phyloP scores from a whole-genome alignment of 2,888 invertebrate genomes.

The Reticulitermes lucifugus region DNA sequence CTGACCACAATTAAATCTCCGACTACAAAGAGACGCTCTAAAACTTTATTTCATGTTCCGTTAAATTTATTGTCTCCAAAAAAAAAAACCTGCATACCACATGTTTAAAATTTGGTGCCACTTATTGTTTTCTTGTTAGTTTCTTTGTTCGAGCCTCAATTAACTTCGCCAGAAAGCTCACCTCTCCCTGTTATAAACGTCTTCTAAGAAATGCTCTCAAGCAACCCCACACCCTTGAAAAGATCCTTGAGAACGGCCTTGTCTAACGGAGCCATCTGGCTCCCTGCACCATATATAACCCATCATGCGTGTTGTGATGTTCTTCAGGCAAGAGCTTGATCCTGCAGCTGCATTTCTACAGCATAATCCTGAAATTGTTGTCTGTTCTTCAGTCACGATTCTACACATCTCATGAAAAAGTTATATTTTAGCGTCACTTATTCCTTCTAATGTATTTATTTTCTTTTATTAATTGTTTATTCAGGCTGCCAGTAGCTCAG shows the following conservation, averaged over 20 bases:
- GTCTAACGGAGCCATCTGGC: constrained; percentile 17
- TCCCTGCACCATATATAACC: neutral
- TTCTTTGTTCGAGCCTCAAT: neutral
- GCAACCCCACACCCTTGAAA: neutral
- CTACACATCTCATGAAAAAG: too few species aligned
- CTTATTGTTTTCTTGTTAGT: neutral
- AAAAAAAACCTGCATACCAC: too few species aligned
- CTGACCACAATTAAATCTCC: too few species aligned
- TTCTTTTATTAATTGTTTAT: too few species aligned
- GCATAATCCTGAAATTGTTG: too few species aligned
- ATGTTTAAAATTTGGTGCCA: neutral
- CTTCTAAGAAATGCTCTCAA: neutral
- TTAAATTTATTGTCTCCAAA: too few species aligned
- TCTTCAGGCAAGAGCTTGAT: neutral
- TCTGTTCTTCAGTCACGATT: too few species aligned
- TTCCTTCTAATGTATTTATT: too few species aligned
- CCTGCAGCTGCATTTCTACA: neutral
- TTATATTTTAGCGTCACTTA: too few species aligned
- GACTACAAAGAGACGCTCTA: too few species aligned
- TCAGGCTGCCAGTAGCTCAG: too few species aligned
- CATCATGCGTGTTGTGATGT: neutral
- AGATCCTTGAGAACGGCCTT: constrained; percentile 18
- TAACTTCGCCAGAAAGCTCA: neutral
- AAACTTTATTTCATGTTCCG: too few species aligned
- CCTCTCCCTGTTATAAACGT: neutral